These are phyloP conservation scores for Guaruba guarouba DNA, from an alignment of 2,113 vertebrate species.

Conservation along the genomic window DNA sequence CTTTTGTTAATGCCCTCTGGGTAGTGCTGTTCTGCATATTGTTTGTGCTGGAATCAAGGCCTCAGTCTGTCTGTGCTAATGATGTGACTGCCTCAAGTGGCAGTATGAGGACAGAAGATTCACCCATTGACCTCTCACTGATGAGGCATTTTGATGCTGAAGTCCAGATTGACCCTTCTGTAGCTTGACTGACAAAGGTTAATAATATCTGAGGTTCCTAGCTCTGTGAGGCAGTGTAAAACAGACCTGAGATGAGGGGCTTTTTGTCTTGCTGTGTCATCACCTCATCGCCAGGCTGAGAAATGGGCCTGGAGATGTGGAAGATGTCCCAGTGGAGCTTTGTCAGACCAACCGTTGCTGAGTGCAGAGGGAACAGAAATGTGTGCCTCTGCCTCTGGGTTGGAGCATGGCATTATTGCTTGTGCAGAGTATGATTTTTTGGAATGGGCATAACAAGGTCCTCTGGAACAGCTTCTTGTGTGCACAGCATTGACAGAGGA, in stretches of 20 bases:
- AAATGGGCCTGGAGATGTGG: background rate
- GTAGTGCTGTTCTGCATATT: background rate
- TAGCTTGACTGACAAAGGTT: background rate
- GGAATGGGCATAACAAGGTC: background rate
- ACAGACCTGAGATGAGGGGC: background rate
- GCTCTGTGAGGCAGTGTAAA: background rate
- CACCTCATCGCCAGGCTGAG: background rate
- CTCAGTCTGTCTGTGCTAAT: background rate
- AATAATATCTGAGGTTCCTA: background rate
- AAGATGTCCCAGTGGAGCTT: background rate
- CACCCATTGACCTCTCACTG: background rate
- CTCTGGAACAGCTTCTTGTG: background rate
- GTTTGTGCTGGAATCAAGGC: background rate
- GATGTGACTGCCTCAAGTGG: background rate
- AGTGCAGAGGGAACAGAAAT: background rate
- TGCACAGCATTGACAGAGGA: background rate
- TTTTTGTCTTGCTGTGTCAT: background rate
- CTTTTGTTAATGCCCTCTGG: background rate
- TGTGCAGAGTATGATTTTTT: background rate
- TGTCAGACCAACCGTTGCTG: background rate
- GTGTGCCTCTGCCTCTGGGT: background rate
- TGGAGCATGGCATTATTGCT: background rate
- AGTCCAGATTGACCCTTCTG: background rate
- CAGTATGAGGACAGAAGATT: background rate
- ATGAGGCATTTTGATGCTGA: background rate